Base-by-base conservation (phyloP, 2,113 vertebrate genomes). In the Sceloporus undulatus region DNA sequence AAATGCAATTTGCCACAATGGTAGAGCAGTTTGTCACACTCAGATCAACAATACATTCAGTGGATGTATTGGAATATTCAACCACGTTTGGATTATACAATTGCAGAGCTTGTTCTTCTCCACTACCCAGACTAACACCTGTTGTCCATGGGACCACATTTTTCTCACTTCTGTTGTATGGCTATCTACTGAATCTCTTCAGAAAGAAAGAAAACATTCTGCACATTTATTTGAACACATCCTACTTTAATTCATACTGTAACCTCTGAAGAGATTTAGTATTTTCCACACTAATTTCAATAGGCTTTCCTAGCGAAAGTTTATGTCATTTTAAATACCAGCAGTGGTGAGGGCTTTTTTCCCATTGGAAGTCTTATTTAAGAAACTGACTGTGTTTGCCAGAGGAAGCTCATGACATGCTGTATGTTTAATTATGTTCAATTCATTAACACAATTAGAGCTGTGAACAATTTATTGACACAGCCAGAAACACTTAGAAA, bases 391-490 rank as follows among this genome's bases (percentile, higher is more conserved):
- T 70, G 92, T 93, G 88, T 94, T 95, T 97, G 94, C 94, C 95
- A 96, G 91, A 94, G 95, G 91, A 96, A 95, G 93, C 92, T 95
- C 92, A 89, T 91, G 94, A 94, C 93, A 94, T 92, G 93, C 90
- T 97, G 90, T 91, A 96, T 96, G 96, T 96, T 96, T 96, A 96
- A 97, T 96, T 95, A 97, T 95, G 96, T 95, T 96, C 96, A 97
- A 96, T 97, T 97, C 95, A 97, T 97, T 96, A 97, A 96, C 95
- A 96, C 94, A 95, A 95, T 96, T 97, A 96, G 93, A 95, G 94
- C 94, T 95, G 95, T 94, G 94, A 97, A 96, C 95, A 95, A 95
- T 96, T 92, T 97, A 97, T 96, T 11, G 96, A 95, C 95, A 96
- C 87, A 96, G 95, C 92, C 95, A 96, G 95, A 95, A 95, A 94